A percentile compares a stretch with the other conserved stretches of the same genome.
Conservation (phyloP, 2,888 invertebrate genomes). For the Diarsia mendica region DNA sequence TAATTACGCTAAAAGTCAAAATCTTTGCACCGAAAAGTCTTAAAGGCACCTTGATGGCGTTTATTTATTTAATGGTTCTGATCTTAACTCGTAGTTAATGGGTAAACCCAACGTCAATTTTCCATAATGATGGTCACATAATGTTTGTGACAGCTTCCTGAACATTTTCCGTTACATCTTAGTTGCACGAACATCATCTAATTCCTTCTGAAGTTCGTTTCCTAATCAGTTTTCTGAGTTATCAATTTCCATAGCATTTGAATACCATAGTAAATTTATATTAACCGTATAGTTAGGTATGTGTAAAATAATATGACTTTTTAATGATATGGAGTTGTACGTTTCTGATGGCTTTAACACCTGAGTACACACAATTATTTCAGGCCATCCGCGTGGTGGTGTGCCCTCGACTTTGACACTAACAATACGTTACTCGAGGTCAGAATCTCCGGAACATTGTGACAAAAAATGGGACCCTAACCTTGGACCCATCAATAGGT, state of each 20-base stretch:
- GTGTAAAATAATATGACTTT: neutral
- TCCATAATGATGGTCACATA: conserved; percentile 36
- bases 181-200: conserved; percentile 34
- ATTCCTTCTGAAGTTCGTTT: conserved; percentile 8
- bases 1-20: conserved; percentile 7
- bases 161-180: conserved; percentile 44
- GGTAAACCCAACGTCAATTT: conserved; percentile 42
- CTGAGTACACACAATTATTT: conserved; percentile 18
- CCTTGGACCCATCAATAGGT: neutral
- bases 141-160: conserved; percentile 28
- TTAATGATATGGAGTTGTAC: neutral
- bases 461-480: neutral
- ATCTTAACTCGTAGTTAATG: conserved; percentile 9
- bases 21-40: neutral
- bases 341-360: neutral
- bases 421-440: neutral
- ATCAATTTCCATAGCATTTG: conserved; percentile 1
- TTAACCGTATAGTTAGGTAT: neutral
- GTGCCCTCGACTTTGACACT: conserved; percentile 32
- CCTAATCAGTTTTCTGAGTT: neutral
- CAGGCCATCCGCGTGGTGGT: neutral
- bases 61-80: conserved; percentile 18
- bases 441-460: neutral
- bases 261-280: neutral
- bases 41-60: conserved; percentile 1